A percentile compares a stretch with the other conserved stretches of the same genome.
These are phyloP conservation scores for Gallinago stenura DNA, from an alignment of 2,797 vertebrate genomes.

Conservation along the genomic window DNA sequence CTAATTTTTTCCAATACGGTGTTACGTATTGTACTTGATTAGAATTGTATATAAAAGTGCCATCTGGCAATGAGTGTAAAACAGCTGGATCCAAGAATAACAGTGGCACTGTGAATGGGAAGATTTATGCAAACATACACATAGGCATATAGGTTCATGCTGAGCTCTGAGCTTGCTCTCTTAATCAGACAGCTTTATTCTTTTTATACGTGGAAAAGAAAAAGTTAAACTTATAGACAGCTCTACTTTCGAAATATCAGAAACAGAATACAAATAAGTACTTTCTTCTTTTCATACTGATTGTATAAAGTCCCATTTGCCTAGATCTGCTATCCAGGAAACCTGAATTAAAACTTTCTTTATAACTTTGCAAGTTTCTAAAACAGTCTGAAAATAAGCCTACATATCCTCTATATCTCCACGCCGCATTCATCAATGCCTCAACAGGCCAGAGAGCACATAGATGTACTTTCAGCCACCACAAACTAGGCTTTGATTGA, in stretches of 20 bases:
- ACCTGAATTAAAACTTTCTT: not conserved
- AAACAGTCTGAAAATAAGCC: not conserved
- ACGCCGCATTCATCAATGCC: not conserved
- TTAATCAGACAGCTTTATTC: not conserved
- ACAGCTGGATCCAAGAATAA: conserved; percentile 4
- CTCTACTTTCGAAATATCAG: not conserved
- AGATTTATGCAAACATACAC: not conserved
- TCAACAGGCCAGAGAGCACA: not conserved
- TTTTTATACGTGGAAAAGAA: not conserved
- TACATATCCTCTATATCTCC: not conserved
- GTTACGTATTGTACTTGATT: not conserved
- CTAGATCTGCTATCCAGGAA: not conserved
- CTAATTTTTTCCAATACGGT: not conserved
- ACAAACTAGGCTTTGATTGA: not conserved
- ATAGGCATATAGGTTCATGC: not conserved
- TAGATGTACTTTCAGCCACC: not conserved
- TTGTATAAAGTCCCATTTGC: not conserved
- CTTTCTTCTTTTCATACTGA: not conserved
- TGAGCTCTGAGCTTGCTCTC: not conserved
- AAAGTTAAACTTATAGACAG: not conserved
- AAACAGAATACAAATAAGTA: not conserved
- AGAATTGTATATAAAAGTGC: not conserved
- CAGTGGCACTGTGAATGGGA: not conserved
- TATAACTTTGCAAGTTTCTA: not conserved
- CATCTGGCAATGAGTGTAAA: not conserved